phyloP scores from a whole-genome alignment of 2,888 invertebrate species.

The Harmothoe impar region DNA sequence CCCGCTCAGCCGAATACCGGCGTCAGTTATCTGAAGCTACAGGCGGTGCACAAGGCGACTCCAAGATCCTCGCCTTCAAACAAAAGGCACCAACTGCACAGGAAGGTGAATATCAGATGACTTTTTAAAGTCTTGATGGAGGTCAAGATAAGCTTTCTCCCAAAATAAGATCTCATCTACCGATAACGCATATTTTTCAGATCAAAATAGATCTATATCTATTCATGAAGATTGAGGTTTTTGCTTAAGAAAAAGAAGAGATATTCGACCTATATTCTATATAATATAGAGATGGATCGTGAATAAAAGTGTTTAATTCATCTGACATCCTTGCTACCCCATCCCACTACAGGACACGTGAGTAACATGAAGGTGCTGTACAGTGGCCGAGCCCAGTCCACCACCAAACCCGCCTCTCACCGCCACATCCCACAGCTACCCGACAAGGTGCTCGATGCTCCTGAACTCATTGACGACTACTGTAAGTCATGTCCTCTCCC shows the following conservation, averaged over 20 bases:
- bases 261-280: too few relatives aligned
- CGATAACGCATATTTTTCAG: too few relatives aligned
- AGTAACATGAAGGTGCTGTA: conserved; percentile 82
- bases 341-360: conserved; percentile 76
- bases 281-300: too few relatives aligned
- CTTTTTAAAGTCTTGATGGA: too few relatives aligned
- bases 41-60: conserved; percentile 82
- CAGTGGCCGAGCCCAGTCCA: conserved; percentile 81
- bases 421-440: conserved; percentile 84
- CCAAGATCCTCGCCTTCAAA: conserved; percentile 91
- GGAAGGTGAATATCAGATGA: conserved; percentile 85
- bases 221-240: too few relatives aligned
- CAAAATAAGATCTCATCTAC: too few relatives aligned
- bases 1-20: conserved; percentile 72
- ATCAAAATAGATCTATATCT: too few relatives aligned
- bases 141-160: too few relatives aligned
- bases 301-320: too few relatives aligned
- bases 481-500: too few relatives aligned
- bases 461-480: conserved; percentile 97
- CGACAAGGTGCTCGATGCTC: conserved; percentile 98
- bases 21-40: conserved; percentile 75
- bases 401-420: conserved; percentile 74
- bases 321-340: too few relatives aligned
- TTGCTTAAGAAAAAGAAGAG: too few relatives aligned
- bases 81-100: conserved; percentile 94